A percentile compares a stretch with the other conserved stretches of the same genome.
Conservation (phyloP, 2,797 vertebrate genomes). For the Antrozous pallidus region DNA sequence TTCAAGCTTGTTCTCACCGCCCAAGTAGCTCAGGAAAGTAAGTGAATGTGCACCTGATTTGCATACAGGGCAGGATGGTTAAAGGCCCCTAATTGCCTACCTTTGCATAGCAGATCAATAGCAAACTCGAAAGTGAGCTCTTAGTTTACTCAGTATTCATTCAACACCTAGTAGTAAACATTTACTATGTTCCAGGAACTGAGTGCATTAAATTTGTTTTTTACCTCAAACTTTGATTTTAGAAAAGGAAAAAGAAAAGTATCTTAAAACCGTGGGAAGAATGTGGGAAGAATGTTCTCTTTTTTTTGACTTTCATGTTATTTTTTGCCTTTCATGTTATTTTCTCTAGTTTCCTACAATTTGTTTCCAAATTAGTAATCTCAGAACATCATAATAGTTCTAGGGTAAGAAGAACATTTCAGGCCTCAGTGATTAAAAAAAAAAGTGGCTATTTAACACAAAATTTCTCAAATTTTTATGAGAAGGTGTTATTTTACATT, state of each 20-base stretch:
- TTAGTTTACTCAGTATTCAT: neutral
- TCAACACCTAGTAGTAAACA: neutral
- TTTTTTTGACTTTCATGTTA: neutral
- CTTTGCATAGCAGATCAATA: neutral
- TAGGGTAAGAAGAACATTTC: neutral
- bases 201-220: neutral
- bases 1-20: neutral
- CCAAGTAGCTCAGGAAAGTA: constrained; percentile 1
- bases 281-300: neutral
- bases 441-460: neutral
- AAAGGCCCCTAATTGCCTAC: neutral
- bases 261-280: neutral
- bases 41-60: constrained; percentile 17
- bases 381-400: neutral
- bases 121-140: neutral
- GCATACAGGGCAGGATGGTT: neutral
- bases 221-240: constrained; percentile 26
- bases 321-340: neutral
- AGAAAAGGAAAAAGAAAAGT: neutral
- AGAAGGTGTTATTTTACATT: neutral
- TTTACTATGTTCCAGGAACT: neutral
- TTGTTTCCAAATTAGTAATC: neutral
- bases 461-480: neutral
- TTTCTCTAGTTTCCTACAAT: neutral
- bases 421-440: neutral